Conservation (phyloP, 2,888 invertebrate species). For the Fragum sueziense region DNA sequence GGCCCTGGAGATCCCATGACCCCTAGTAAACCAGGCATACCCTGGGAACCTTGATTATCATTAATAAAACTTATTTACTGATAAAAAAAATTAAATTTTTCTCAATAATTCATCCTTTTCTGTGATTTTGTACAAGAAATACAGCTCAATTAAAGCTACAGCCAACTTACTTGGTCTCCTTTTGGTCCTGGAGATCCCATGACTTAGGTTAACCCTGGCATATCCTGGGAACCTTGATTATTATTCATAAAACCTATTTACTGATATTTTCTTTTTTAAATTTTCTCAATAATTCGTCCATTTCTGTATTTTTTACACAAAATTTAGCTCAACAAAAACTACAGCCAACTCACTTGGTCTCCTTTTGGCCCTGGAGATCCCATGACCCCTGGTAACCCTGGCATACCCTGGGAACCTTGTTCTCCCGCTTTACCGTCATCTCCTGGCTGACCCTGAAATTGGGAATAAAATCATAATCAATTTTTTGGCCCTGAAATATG, state of each 20-base stretch:
- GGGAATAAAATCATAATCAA: too few species aligned
- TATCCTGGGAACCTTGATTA: constrained; percentile 71
- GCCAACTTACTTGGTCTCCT: constrained; percentile 86
- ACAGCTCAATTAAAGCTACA: too few species aligned
- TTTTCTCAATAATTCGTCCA: too few species aligned
- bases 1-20: constrained; percentile 66
- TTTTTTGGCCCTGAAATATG: too few species aligned
- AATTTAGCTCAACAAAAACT: too few species aligned
- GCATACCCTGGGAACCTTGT: constrained; percentile 67
- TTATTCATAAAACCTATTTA: too few species aligned
- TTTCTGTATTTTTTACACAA: too few species aligned
- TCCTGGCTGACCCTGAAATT: constrained; percentile 71
- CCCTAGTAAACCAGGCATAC: constrained; percentile 69
- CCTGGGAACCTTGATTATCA: constrained; percentile 70
- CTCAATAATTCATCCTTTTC: too few species aligned
- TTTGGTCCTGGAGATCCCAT: constrained; percentile 66
- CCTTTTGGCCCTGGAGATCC: constrained; percentile 83
- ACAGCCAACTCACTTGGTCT: constrained; percentile 85
- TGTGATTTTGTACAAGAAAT: too few species aligned
- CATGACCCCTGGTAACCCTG: constrained; percentile 67
- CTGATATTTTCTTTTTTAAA: too few species aligned
- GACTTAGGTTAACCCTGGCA: constrained; percentile 66
- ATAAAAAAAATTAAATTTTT: too few species aligned
- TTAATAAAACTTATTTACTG: too few species aligned
- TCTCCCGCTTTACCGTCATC: constrained; percentile 72